Base-by-base conservation (phyloP, 2,797 vertebrate species). In the Sebastes trivittatus region DNA sequence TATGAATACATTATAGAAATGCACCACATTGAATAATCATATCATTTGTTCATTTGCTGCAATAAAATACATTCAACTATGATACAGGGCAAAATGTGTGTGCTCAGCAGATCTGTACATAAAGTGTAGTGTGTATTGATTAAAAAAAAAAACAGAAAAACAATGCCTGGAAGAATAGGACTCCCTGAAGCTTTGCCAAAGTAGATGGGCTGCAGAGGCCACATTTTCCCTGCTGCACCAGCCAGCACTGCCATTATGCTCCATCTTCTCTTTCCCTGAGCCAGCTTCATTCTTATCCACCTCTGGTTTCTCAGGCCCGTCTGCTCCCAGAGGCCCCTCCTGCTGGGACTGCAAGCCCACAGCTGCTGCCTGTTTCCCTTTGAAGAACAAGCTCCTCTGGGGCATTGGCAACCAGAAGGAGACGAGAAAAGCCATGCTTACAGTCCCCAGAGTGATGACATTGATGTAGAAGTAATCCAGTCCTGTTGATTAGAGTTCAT, bases 391-490 rank as follows among this genome's bases (percentile, higher is more conserved):
- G 66, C 92, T 91, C 54, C 77, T 80, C 63, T 88, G 84, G 54
- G 96, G 95, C 94, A 94, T 94, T 16, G 95, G 95, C 77, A 95
- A 89, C 84, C 81, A 87, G 72, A 95, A 70, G 52, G 95, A 94
- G 75, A 92, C 2, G 18, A 95, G 74, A 62, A 95, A 95, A 77
- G 94, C 94, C 63, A 92, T 2, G 22, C 89, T 92, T 61, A 93
- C 82, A 16, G 85, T 81, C 66, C 94, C 95, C 86, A 96, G 91
- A 27, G 93, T 94, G 77, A 95, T 83, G 3, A 80, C 60, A 68
- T 95, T 96, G 70, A 96, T 68, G 80, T 93, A 90, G 84, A 94
- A 96, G 81, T 92, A 93, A 79, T 95, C 90, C 73, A 95, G 4
- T 65, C 77, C 92, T 84, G 89, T 85, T 59, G 64, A 86, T 85